A percentile compares a stretch with the other conserved stretches of the same genome.
phyloP scores from a whole-genome alignment of 2,113 vertebrate genomes.

The Varanus komodoensis region DNA sequence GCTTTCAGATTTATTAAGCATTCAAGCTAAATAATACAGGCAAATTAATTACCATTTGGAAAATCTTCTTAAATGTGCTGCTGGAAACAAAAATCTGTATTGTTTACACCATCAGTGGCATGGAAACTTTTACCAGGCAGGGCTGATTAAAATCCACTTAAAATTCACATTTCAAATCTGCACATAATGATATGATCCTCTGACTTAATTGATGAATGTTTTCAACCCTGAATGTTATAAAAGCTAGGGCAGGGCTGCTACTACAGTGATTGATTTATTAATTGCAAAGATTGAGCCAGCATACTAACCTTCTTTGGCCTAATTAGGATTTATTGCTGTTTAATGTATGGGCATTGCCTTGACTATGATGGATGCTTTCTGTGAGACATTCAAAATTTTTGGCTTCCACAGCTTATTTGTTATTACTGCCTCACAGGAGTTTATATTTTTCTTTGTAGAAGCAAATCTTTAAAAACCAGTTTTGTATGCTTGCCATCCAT shows the following conservation, averaged over 20 bases:
- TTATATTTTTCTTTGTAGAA: neutral
- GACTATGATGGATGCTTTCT: neutral
- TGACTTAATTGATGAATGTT: slow-evolving; percentile 8
- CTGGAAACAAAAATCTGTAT: neutral
- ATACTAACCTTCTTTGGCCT: neutral
- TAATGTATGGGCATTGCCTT: neutral
- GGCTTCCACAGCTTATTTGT: neutral
- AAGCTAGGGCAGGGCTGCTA: neutral
- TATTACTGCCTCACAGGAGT: neutral
- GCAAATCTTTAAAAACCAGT: neutral
- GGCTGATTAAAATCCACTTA: slow-evolving; percentile 5
- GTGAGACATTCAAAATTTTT: neutral
- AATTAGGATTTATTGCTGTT: slow-evolving; percentile 6
- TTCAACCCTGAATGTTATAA: neutral
- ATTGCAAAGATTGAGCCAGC: neutral
- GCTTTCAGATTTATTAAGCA: neutral
- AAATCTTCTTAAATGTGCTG: neutral
- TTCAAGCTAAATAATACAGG: neutral
- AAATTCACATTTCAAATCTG: slow-evolving; percentile 3
- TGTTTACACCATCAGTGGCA: neutral
- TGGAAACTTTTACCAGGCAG: neutral
- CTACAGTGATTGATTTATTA: slow-evolving; percentile 3
- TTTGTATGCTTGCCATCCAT: neutral
- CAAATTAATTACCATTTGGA: slow-evolving; percentile 8
- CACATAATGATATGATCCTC: slow-evolving; percentile 2